Percentiles rank a stretch among this genome's conserved stretches.
phyloP scores from a whole-genome alignment of 2,113 vertebrate species.

The Salvelinus fontinalis region DNA sequence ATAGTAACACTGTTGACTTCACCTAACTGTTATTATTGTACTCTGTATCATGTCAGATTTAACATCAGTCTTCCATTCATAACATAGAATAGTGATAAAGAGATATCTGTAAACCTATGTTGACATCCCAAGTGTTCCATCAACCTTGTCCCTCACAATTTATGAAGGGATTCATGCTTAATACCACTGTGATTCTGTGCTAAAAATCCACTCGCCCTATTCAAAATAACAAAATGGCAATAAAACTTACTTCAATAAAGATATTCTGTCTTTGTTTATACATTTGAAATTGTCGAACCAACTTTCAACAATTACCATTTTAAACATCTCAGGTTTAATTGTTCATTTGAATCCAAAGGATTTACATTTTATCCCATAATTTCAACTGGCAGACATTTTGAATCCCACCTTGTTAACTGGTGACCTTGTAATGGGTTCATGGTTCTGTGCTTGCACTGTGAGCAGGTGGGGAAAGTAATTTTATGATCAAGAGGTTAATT shows the following conservation, averaged over 20 bases:
- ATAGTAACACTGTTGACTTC: constrained; percentile 28
- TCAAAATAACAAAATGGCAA: constrained; percentile 69
- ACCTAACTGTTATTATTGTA: constrained; percentile 45
- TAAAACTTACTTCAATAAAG: constrained; percentile 70
- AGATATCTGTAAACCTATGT: constrained; percentile 23
- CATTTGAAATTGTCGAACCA: too few species aligned
- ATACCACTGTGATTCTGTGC: constrained; percentile 68
- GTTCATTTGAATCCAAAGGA: too few species aligned
- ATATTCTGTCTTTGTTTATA: background rate
- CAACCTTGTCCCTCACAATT: constrained; percentile 52
- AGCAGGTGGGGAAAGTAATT: too few species aligned
- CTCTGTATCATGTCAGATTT: constrained; percentile 59
- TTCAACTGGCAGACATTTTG: too few species aligned
- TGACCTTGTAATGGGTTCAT: too few species aligned
- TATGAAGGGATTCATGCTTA: constrained; percentile 66
- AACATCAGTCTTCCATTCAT: constrained; percentile 60
- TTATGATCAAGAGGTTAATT: too few species aligned
- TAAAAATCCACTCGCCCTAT: constrained; percentile 46
- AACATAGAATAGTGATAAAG: constrained; percentile 44
- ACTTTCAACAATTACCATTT: too few species aligned
- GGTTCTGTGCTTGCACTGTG: too few species aligned
- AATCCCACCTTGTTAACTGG: too few species aligned
- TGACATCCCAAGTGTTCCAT: constrained; percentile 41
- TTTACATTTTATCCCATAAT: too few species aligned
- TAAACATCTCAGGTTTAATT: too few species aligned